These are phyloP conservation scores for Pipistrellus pipistrellus DNA, from an alignment of 2,797 vertebrate genomes.

Conservation along the genomic window DNA sequence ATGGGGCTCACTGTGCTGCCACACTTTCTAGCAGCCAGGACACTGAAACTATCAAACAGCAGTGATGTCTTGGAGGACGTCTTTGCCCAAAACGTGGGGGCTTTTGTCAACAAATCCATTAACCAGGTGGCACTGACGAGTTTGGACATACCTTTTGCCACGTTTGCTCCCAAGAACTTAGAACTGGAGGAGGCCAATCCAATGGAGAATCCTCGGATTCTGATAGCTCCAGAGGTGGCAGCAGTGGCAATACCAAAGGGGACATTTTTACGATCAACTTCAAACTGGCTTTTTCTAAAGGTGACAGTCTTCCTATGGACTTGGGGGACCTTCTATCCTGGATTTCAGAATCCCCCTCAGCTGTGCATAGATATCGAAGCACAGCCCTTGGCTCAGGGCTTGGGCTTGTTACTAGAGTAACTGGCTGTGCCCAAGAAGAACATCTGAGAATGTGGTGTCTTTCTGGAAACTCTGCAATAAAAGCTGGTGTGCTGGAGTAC, in stretches of 20 bases:
- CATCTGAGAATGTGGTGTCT: slow-evolving; percentile 98
- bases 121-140: slow-evolving; percentile 93
- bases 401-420: slow-evolving; percentile 98
- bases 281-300: slow-evolving; percentile 98
- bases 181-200: slow-evolving; percentile 95
- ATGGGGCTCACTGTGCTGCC: slow-evolving; percentile 89
- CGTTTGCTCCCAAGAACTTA: slow-evolving; percentile 95
- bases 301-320: slow-evolving; percentile 98
- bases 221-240: slow-evolving; percentile 93
- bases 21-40: slow-evolving; percentile 93
- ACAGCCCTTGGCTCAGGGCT: slow-evolving; percentile 98
- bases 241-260: slow-evolving; percentile 94
- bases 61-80: slow-evolving; percentile 91
- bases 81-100: slow-evolving; percentile 96
- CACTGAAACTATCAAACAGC: slow-evolving; percentile 91
- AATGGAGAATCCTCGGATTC: slow-evolving; percentile 97
- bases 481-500: slow-evolving; percentile 75
- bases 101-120: slow-evolving; percentile 97
- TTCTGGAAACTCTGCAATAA: slow-evolving; percentile 98
- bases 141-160: slow-evolving; percentile 98
- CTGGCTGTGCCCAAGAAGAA: slow-evolving; percentile 98
- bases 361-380: slow-evolving; percentile 96
- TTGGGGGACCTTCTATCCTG: slow-evolving; percentile 98
- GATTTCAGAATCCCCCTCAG: slow-evolving; percentile 99
- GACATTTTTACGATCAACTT: slow-evolving; percentile 88